These are phyloP conservation scores for Athalia circularis DNA, from an alignment of 2,888 invertebrate species.

Conservation along the genomic window DNA sequence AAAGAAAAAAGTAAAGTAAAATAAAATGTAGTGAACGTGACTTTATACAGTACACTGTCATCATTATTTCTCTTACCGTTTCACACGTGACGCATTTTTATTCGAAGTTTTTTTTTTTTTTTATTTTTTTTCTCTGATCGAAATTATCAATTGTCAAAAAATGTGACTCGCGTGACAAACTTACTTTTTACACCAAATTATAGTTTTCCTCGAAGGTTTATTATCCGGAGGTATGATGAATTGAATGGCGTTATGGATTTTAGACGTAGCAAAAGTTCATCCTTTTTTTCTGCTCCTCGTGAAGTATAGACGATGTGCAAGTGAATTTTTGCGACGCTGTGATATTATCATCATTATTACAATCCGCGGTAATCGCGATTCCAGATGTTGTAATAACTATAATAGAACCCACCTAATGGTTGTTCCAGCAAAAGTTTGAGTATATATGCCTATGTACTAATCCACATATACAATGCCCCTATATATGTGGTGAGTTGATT, in stretches of 20 bases:
- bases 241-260: too few relatives aligned
- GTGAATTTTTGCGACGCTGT: too few relatives aligned
- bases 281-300: not conserved
- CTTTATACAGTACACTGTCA: not conserved
- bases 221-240: too few relatives aligned
- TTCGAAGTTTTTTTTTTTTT: not conserved
- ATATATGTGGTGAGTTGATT: not conserved
- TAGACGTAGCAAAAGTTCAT: not conserved
- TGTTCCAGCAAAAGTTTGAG: too few relatives aligned
- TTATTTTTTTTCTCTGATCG: not conserved
- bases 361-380: not conserved
- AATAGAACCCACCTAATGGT: too few relatives aligned
- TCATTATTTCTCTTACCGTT: not conserved
- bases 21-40: constrained; percentile 11
- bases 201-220: too few relatives aligned
- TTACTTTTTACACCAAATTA: too few relatives aligned
- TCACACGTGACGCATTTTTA: not conserved
- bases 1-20: not conserved
- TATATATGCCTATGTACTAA: too few relatives aligned
- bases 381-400: not conserved
- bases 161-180: too few relatives aligned
- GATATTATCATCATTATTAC: not conserved
- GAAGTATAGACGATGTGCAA: too few relatives aligned
- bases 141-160: too few relatives aligned
- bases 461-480: too few relatives aligned